Evolutionary conservation across 2,113 vertebrate species (phyloP), one percentile per base, ranked within the genome.

Genomic region (Halichoeres trimaculatus): DNA sequence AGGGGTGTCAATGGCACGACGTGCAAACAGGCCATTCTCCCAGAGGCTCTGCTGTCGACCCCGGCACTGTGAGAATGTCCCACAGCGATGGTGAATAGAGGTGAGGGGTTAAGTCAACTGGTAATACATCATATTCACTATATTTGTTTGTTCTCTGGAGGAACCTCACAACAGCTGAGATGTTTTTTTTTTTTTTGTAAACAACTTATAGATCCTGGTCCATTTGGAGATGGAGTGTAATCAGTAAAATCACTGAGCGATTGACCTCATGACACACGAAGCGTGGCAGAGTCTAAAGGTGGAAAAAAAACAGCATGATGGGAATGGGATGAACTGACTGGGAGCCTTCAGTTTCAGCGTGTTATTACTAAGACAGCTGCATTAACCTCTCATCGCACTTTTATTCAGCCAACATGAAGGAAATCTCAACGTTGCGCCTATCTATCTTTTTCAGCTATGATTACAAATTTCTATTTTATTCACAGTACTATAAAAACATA

Each of bases 41-140:
- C 77, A 65, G 55, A 80, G 85, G 79, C 77, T 63, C 61, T n/a
- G 47, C 76, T 80, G 85, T 85, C 81, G 74, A 57, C 13, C 5
- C 35, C 23, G 26, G 54, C 67, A n/a, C 66, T 35, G 55, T 52
- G 71, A 70, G 23, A 81, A 76, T 59, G 60, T 81, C 85, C 71
- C 76, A 68, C 81, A 74, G 90, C 61, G 70, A 55, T 41, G 20
- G 57, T 83, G 83, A 80, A 80, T 24, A 56, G 71, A 73, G 88
- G 88, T 80, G 65, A 91, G 68, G 74, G 85, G 87, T 93, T 88
- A 88, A 75, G 66, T 86, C 76, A 26, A 91, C 81, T 10, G 63
- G 40, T 64, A 53, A 87, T 86, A 72, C 59, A 83, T 86, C 85
- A 85, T 19, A 58, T 75, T 67, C 63, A 67, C 52, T 64, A 58